phyloP scores from a whole-genome alignment of 1,140 invertebrate species.

The Caenorhabditis remanei region DNA sequence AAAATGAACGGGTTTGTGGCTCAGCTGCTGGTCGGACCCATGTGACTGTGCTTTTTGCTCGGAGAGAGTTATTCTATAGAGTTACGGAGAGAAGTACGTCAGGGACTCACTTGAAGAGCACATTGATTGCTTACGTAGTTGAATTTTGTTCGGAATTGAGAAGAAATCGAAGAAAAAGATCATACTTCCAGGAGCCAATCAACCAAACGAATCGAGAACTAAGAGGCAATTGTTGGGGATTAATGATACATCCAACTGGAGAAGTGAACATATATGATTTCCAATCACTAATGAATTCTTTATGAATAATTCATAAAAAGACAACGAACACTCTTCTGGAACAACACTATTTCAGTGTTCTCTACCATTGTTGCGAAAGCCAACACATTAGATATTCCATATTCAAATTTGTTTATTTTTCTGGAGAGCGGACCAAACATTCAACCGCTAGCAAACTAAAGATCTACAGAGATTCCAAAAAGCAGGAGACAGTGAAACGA shows the following conservation, averaged over 20 bases:
- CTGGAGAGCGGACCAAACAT: constrained; percentile 5
- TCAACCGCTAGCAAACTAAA: background rate
- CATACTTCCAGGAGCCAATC: no score
- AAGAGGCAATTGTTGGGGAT: no score
- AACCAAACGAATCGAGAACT: no score
- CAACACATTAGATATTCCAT: background rate
- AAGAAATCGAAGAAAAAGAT: background rate
- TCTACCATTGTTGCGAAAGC: no score
- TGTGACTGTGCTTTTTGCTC: background rate
- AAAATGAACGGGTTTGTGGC: background rate
- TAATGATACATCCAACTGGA: no score
- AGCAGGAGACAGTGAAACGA: background rate
- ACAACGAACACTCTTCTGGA: no score
- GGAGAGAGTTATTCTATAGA: background rate
- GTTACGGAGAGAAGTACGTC: background rate
- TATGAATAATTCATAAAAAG: no score
- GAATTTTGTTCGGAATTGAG: background rate
- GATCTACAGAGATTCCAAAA: background rate
- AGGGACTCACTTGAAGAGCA: background rate
- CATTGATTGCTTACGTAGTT: background rate
- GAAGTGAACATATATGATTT: no score
- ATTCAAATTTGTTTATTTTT: background rate
- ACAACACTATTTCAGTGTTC: no score
- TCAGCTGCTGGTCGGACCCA: constrained; percentile 24
- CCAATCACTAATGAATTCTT: no score